phyloP scores from a whole-genome alignment of 2,797 vertebrate species.

The Chrosomus eos region DNA sequence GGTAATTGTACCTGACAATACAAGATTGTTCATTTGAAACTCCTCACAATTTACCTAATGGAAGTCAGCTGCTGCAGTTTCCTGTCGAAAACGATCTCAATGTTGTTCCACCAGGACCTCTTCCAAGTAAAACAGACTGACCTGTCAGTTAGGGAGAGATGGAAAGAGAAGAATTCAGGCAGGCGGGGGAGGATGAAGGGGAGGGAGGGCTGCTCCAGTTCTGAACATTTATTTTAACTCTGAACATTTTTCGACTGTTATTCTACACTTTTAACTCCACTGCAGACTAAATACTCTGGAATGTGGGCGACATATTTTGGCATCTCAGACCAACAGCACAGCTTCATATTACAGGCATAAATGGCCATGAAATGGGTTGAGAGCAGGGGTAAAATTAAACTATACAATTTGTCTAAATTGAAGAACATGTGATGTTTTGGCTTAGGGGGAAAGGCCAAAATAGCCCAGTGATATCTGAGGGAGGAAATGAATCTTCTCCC shows the following conservation, averaged over 20 bases:
- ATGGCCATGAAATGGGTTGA: slow-evolving; percentile 32
- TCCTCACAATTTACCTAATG: slow-evolving; percentile 64
- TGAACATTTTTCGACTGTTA: slow-evolving; percentile 63
- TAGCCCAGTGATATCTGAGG: not conserved
- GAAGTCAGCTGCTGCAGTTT: slow-evolving; percentile 72
- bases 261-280: slow-evolving; percentile 67
- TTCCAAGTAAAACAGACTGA: slow-evolving; percentile 71
- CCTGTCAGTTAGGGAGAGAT: slow-evolving; percentile 62
- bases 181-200: slow-evolving; percentile 38
- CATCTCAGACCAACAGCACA: slow-evolving; percentile 34
- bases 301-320: slow-evolving; percentile 53
- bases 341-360: slow-evolving; percentile 50
- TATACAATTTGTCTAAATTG: slow-evolving; percentile 38
- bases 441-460: not conserved
- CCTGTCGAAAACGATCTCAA: slow-evolving; percentile 65
- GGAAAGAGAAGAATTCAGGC: slow-evolving; percentile 55
- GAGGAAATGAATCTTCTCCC: not conserved
- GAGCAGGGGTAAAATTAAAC: slow-evolving; percentile 35
- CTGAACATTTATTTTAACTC: slow-evolving; percentile 60
- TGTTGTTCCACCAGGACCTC: slow-evolving; percentile 66
- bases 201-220: slow-evolving; percentile 47
- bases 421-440: slow-evolving; percentile 25
- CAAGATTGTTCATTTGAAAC: slow-evolving; percentile 57
- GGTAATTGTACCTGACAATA: slow-evolving; percentile 65
- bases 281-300: slow-evolving; percentile 61